Percentiles rank a stretch among this genome's conserved stretches.
phyloP scores from a whole-genome alignment of 2,113 vertebrate genomes.

The Numida meleagris region DNA sequence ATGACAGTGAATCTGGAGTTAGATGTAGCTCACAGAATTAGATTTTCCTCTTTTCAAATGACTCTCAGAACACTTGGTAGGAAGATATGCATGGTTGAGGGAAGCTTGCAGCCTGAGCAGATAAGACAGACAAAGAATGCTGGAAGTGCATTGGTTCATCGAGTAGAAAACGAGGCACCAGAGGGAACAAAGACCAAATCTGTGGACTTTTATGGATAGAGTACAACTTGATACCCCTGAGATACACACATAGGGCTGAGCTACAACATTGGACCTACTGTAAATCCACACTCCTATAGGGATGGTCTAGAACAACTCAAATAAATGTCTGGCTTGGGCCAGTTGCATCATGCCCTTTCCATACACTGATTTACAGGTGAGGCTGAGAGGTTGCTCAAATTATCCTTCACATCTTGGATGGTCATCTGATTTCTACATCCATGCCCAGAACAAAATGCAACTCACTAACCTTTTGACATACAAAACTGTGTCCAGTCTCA shows the following conservation, averaged over 20 bases:
- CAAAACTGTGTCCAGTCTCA: background rate
- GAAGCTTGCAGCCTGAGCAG: background rate
- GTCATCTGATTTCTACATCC: background rate
- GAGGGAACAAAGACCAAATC: background rate
- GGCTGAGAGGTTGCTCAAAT: background rate
- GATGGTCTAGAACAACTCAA: background rate
- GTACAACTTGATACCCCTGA: background rate
- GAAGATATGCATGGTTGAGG: rapidly evolving
- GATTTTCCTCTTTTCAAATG: background rate
- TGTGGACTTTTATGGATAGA: background rate
- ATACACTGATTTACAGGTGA: background rate
- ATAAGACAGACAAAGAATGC: background rate
- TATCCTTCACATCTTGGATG: background rate
- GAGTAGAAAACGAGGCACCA: background rate
- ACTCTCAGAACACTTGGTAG: background rate
- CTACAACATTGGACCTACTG: rapidly evolving
- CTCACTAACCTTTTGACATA: background rate
- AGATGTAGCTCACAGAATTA: background rate
- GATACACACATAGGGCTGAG: too few relatives aligned
- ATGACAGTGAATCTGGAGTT: background rate
- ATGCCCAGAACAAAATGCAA: background rate
- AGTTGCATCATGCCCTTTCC: background rate
- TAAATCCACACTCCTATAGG: background rate
- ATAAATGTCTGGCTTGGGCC: background rate
- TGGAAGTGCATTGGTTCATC: background rate